Base-by-base conservation (phyloP, 2,888 invertebrate genomes). In the Phaonia tiefii region DNA sequence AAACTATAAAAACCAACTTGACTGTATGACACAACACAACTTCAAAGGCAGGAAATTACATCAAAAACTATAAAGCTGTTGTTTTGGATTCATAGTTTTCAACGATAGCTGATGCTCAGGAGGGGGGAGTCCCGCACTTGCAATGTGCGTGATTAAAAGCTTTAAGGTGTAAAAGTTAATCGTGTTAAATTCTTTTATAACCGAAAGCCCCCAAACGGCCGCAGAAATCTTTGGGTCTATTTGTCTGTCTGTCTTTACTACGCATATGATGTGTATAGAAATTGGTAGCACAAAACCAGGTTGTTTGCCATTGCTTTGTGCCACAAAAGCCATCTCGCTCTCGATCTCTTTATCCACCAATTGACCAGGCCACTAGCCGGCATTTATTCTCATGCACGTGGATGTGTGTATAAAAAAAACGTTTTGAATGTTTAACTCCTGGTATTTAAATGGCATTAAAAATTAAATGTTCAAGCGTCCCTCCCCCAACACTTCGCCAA, bases 151-250 rank as follows among this genome's bases (percentile, higher is more conserved):
- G 74, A 77, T 80, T 77, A 75, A 80, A 80, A 77, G 71, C 71
- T 80, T 80, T 77, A 77, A 75, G 60, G 80, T 75, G 77, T 71
- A 71, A 77, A 80, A 70, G 80, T 80, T 80, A 80, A 80, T 46
- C 66, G 74, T 54, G 77, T 58, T 54, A 7, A 67, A 75, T 71
- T 74, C 42, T 60, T 39, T 58, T 25, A 66, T 44, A 25, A 80
- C 70, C 60, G 63, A 22, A 63, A 17, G n/a, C n/a, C n/a, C n/a
- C n/a, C 39, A 49, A 25, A 44, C 46, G n/a, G 31, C 11, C 22
- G 26, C 10, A 26, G 15, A 17, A 7, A 2, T 4, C 31, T 2
- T 25, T 65, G 44, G 13, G 63, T n/a, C 2, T 44, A 44, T n/a
- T 15, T 37, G 60, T 8, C 7, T 37, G 15, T 60, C 4, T 37